Conservation (phyloP, 1,140 invertebrate genomes). For the Pseudomyrmex cubaensis region DNA sequence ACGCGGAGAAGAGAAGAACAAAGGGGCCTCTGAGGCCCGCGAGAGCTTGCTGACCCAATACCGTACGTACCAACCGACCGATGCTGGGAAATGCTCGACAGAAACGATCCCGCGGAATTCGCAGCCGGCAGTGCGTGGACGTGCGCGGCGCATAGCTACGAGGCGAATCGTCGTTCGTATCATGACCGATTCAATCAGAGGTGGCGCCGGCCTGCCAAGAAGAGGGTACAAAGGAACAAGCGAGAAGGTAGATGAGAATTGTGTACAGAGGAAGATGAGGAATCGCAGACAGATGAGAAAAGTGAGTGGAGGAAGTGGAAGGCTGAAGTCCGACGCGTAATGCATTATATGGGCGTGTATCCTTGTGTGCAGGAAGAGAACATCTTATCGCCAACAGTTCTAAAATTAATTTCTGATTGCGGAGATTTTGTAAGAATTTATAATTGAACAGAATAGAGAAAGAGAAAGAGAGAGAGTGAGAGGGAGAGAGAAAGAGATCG, state of each 20-base stretch:
- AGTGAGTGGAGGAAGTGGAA: not conserved
- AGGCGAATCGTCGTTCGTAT: conserved; percentile 58
- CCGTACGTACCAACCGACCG: conserved; percentile 64
- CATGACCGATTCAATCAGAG: conserved; percentile 80
- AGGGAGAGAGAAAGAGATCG: too few relatives aligned
- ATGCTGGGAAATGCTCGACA: conserved; percentile 70
- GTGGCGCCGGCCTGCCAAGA: conserved; percentile 76
- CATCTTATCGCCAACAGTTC: not conserved
- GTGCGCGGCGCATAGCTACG: conserved; percentile 53
- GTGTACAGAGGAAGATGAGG: conserved; percentile 4
- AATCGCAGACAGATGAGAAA: not conserved
- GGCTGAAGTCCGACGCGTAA: conserved; percentile 5
- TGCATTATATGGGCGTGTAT: conserved; percentile 1
- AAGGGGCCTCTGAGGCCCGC: conserved; percentile 48
- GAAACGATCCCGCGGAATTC: conserved; percentile 76
- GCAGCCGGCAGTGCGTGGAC: conserved; percentile 68
- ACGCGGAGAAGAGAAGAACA: conserved; percentile 53
- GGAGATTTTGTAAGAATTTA: not conserved
- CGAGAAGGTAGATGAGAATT: conserved; percentile 26
- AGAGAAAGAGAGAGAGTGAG: too few relatives aligned
- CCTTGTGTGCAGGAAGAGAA: too few relatives aligned
- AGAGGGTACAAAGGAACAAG: conserved; percentile 19
- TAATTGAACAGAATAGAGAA: too few relatives aligned
- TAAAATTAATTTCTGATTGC: not conserved
- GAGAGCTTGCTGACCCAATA: conserved; percentile 70